These are phyloP conservation scores for Tylochromis polylepis DNA, from an alignment of 2,113 vertebrate genomes.

Conservation along the genomic window DNA sequence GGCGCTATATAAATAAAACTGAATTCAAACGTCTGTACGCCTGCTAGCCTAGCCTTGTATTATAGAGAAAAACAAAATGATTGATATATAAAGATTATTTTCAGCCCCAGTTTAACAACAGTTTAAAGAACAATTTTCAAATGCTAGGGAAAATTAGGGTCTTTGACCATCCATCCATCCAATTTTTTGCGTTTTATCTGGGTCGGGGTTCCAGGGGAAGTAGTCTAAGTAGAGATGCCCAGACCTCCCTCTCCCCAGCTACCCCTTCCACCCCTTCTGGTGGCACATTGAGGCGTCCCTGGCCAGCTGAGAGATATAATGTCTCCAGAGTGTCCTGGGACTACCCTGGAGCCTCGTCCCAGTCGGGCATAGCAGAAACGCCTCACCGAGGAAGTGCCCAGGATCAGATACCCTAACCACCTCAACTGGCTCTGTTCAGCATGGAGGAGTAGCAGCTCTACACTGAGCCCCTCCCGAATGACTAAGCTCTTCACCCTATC, in stretches of 20 bases:
- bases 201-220: not conserved
- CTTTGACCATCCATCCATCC: not conserved
- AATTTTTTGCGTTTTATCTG: fast-evolving
- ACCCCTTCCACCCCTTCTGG: not conserved
- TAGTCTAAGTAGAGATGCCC: not conserved
- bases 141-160: fast-evolving
- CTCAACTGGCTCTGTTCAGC: fast-evolving
- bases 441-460: fast-evolving
- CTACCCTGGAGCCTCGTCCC: not conserved
- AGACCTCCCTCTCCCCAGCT: fast-evolving
- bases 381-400: not conserved
- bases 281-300: not conserved
- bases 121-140: not conserved
- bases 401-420: fast-evolving
- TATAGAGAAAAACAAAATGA: not conserved
- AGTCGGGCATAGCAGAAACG: not conserved
- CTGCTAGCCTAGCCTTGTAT: not conserved
- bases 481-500: not conserved
- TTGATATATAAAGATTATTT: not conserved
- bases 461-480: not conserved
- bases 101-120: not conserved
- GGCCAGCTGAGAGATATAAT: not conserved
- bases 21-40: not conserved
- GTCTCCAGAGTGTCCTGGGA: not conserved
- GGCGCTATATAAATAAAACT: not conserved